Evolutionary conservation across 2,113 vertebrate genomes (phyloP).

Genomic region (Brienomyrus longianalis): DNA sequence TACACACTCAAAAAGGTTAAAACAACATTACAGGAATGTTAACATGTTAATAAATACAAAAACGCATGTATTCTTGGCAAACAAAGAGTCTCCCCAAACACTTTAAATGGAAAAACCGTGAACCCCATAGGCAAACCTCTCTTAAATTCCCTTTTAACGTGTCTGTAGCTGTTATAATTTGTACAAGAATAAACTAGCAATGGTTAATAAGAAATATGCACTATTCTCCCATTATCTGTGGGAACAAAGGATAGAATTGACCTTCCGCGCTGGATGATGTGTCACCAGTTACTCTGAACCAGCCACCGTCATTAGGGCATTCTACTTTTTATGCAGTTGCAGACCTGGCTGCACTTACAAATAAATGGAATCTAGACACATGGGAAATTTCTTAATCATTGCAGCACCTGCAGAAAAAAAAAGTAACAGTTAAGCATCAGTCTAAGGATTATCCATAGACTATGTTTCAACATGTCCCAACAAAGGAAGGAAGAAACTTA

Average conservation of each 20-base stretch:
- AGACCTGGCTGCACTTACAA: not conserved
- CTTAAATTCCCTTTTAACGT: slow-evolving; percentile 54
- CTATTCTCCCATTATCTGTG: not conserved
- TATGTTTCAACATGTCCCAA: not conserved
- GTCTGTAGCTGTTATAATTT: slow-evolving; percentile 23
- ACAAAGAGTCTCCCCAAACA: slow-evolving; percentile 33
- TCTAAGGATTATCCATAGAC: not conserved
- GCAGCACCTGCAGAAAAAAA: not conserved
- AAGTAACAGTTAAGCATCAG: not conserved
- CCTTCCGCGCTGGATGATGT: not conserved
- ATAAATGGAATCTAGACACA: not conserved
- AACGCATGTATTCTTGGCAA: slow-evolving; percentile 55
- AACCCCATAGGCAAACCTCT: slow-evolving; percentile 29
- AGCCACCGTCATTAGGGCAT: not conserved
- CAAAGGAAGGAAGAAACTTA: not conserved
- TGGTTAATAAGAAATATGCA: not conserved
- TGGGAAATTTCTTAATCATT: not conserved
- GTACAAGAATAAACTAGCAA: not conserved
- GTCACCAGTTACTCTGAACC: not conserved
- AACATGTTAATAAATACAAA: slow-evolving; percentile 51
- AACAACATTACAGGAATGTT: slow-evolving; percentile 9
- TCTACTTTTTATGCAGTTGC: not conserved
- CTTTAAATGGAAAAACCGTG: slow-evolving; percentile 20
- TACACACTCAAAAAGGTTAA: slow-evolving; percentile 4
- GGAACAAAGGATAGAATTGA: not conserved